A percentile compares a stretch with the other conserved stretches of the same genome.
Conservation (phyloP, 2,113 vertebrate species). For the Manacus vitellinus region DNA sequence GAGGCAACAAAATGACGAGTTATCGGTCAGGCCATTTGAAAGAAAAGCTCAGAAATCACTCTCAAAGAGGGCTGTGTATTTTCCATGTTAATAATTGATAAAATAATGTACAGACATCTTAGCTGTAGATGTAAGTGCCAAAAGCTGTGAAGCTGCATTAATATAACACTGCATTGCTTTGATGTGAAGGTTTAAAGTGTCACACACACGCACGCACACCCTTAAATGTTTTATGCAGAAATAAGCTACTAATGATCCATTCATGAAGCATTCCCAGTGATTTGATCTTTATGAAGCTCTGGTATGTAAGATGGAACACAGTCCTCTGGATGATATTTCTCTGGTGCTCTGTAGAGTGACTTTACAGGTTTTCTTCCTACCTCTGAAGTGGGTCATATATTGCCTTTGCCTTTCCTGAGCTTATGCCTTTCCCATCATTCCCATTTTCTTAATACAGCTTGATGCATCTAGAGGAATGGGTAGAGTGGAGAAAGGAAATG, state of each 20-base stretch:
- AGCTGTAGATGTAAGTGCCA: not conserved
- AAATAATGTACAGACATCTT: constrained; percentile 2
- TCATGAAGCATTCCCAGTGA: not conserved
- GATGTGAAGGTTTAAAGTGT: not conserved
- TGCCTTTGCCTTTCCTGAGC: not conserved
- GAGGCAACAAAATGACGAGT: not conserved
- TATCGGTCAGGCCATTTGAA: constrained; percentile 28
- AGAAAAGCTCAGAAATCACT: constrained; percentile 32
- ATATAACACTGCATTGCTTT: not conserved
- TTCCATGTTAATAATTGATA: constrained; percentile 64
- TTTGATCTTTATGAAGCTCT: not conserved
- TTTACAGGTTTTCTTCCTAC: not conserved
- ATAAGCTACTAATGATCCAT: not conserved
- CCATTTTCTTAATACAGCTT: not conserved
- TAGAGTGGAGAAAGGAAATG: not conserved
- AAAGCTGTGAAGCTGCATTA: not conserved
- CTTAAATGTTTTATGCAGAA: not conserved
- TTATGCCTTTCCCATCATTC: not conserved
- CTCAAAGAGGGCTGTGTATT: constrained; percentile 2
- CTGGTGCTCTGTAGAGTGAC: not conserved
- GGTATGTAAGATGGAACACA: not conserved
- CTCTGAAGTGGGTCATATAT: not conserved
- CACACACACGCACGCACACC: not conserved
- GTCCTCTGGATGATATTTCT: not conserved
- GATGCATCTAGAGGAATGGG: not conserved